Conservation (phyloP, 2,888 invertebrate genomes). For the Andrena praecox region DNA sequence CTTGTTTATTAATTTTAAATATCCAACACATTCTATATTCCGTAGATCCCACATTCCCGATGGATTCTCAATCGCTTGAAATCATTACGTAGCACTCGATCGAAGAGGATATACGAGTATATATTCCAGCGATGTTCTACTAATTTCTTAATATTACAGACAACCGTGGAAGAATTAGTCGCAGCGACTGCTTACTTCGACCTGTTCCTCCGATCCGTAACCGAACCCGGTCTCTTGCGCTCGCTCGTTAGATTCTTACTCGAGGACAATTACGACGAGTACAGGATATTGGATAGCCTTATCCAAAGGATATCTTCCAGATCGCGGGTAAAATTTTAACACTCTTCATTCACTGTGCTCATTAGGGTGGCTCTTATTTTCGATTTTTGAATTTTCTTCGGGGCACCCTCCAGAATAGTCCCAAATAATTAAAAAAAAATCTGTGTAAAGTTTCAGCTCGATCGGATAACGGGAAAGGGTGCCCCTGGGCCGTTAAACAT, state of each 20-base stretch:
- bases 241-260: slow-evolving; percentile 94
- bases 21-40: neutral
- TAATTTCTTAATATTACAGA: slow-evolving; percentile 86
- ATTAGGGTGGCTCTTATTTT: too few species aligned
- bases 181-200: slow-evolving; percentile 97
- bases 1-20: neutral
- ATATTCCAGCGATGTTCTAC: neutral
- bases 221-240: slow-evolving; percentile 93
- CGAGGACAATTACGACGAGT: slow-evolving; percentile 93
- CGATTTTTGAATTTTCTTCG: too few species aligned
- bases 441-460: too few species aligned
- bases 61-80: neutral
- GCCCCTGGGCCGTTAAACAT: too few species aligned
- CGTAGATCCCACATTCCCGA: neutral
- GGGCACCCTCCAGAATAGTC: too few species aligned
- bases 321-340: slow-evolving; percentile 88
- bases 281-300: slow-evolving; percentile 92
- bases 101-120: neutral
- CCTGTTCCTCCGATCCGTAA: slow-evolving; percentile 94
- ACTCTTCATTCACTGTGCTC: slow-evolving; percentile 20
- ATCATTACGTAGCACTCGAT: neutral
- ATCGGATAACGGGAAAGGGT: too few species aligned
- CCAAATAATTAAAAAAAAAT: too few species aligned
- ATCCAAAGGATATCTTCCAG: slow-evolving; percentile 91
- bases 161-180: slow-evolving; percentile 94